Evolutionary conservation across 2,888 invertebrate genomes (phyloP).

Genomic region (Ectemnius continuus): DNA sequence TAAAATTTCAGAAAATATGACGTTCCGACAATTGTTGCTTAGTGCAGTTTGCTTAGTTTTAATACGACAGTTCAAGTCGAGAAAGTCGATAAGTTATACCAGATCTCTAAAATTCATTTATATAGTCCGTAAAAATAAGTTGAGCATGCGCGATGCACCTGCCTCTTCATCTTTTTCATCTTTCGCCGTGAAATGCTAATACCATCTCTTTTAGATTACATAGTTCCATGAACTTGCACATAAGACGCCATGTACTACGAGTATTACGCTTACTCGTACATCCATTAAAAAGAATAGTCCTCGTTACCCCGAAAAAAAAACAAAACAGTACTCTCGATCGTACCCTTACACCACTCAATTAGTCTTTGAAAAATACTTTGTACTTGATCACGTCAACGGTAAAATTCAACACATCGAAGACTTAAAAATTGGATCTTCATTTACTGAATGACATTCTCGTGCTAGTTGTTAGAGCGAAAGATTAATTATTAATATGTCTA

Average conservation of each 20-base stretch:
- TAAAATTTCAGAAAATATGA: conserved; percentile 55
- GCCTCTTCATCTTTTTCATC: conserved; percentile 20
- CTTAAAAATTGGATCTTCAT: conserved; percentile 37
- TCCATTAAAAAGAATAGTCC: conserved; percentile 16
- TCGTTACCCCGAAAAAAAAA: conserved; percentile 30
- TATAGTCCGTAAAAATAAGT: conserved; percentile 48
- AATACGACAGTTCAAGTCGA: conserved; percentile 40
- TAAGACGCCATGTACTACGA: conserved; percentile 22
- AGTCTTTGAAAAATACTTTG: conserved; percentile 58
- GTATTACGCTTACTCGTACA: conserved; percentile 24
- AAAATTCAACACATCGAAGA: conserved; percentile 52
- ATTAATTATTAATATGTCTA: conserved; percentile 25
- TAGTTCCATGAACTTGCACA: conserved; percentile 6
- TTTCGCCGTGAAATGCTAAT: conserved; percentile 42
- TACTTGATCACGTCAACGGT: conserved; percentile 58
- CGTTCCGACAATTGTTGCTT: conserved; percentile 41
- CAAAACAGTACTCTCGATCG: conserved; percentile 46
- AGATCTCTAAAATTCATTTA: conserved; percentile 56
- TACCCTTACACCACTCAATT: conserved; percentile 27
- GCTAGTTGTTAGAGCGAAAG: conserved; percentile 20
- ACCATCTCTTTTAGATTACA: conserved; percentile 26
- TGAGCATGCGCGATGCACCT: conserved; percentile 47
- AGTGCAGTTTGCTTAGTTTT: no score
- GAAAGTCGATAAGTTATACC: conserved; percentile 44
- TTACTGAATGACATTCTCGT: conserved; percentile 7